Base-by-base conservation (phyloP, 2,113 vertebrate species). In the Tupaia tana region DNA sequence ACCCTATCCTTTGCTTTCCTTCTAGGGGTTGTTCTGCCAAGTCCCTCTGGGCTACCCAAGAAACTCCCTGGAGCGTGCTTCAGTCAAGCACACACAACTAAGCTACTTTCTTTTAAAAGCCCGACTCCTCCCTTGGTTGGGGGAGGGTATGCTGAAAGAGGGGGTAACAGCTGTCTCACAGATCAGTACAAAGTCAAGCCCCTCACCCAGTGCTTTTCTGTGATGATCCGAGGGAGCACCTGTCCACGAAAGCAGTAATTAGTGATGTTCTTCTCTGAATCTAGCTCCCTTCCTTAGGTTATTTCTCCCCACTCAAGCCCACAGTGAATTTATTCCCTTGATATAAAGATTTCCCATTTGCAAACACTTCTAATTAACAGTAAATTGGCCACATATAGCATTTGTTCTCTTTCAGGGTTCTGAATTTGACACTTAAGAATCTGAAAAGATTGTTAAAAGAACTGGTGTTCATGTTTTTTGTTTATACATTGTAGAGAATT, bases 311-410 rank as follows among this genome's bases (percentile, higher is more conserved):
- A 11, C 19, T 85, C 24, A n/a, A 75, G 27, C 24, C n/a, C 79
- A 59, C 9, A 29, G 92, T 81, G 78, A 73, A 63, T 94, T 88
- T 83, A 85, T 82, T 71, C 56, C 27, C 85, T 77, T 29, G 31
- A 74, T 18, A 83, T 56, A 74, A 89, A 64, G 27, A 82, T 82
- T 93, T 89, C 31, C 14, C 81, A 34, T 92, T 93, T 82, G 19
- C 34, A 88, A 34, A 93, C 3, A 71, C 64, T 69, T 67, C 4
- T 59, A 77, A 74, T 96, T 88, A 93, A 16, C 43, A 66, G 64
- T 56, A 77, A 90, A 90, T 69, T 74, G 64, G 27, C 29, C n/a
- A 74, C 4, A 0, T 18, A 84, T 52, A 89, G 10, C 6, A 27
- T 27, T 85, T 69, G 20, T 73, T 85, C 54, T 54, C 29, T 77